Percentiles rank a stretch among this genome's conserved stretches.
Conservation (phyloP, 2,797 vertebrate species). For the Fundulus diaphanus region DNA sequence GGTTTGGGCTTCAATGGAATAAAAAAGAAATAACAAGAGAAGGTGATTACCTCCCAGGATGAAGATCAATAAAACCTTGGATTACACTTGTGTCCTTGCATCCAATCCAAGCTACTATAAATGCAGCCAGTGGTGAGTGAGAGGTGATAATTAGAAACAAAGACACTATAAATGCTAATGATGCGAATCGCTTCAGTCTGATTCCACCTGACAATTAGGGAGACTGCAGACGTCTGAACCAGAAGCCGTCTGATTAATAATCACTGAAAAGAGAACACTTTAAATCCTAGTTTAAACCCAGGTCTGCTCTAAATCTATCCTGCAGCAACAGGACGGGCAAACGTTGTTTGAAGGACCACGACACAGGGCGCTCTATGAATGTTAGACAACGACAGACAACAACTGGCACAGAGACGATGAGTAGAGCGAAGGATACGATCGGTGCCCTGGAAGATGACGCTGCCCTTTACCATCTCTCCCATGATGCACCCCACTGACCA, state of each 20-base stretch:
- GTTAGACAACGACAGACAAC: background rate
- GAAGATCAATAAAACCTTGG: slow-evolving; percentile 27
- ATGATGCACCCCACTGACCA: slow-evolving; percentile 99
- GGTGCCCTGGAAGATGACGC: slow-evolving; percentile 98
- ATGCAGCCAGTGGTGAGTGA: slow-evolving; percentile 20
- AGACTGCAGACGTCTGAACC: slow-evolving; percentile 20
- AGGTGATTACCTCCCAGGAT: slow-evolving; percentile 19
- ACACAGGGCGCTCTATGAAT: background rate
- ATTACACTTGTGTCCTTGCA: slow-evolving; percentile 11
- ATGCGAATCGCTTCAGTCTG: slow-evolving; percentile 14
- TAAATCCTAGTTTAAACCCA: slow-evolving; percentile 4
- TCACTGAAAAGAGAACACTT: background rate
- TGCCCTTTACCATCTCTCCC: slow-evolving; percentile 99
- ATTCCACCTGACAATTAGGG: slow-evolving; percentile 25
- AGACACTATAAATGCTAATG: slow-evolving; percentile 54
- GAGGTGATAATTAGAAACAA: slow-evolving; percentile 23
- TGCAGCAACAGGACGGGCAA: background rate
- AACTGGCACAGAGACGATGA: slow-evolving; percentile 15
- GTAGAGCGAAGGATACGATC: slow-evolving; percentile 94
- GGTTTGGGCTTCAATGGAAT: background rate
- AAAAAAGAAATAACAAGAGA: slow-evolving; percentile 4
- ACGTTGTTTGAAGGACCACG: background rate
- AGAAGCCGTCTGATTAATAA: slow-evolving; percentile 18
- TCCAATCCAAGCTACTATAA: slow-evolving; percentile 12
- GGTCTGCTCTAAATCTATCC: background rate